Evolutionary conservation across 2,113 vertebrate genomes (phyloP).

Genomic region (Daphoenositta chrysoptera): DNA sequence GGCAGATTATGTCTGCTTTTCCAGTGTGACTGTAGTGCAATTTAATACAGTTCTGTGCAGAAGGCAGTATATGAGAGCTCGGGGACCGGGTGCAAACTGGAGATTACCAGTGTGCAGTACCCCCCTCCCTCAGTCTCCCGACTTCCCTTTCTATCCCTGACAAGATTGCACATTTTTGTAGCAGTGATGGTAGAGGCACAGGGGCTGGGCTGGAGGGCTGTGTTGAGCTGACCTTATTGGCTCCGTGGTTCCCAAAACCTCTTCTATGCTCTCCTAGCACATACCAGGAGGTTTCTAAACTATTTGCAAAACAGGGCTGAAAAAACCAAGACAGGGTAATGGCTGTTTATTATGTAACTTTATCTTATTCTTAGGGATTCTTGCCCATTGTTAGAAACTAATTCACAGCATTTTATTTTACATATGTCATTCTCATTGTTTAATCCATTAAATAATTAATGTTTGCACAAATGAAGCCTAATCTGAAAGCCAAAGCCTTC

Average conservation of each 20-base stretch:
- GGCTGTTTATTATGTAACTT: not conserved
- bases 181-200: not conserved
- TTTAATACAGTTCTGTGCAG: not conserved
- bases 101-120: not conserved
- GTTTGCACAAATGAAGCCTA: not conserved
- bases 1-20: not conserved
- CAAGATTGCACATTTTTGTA: not conserved
- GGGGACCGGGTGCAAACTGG: not conserved
- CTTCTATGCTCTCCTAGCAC: fast-evolving
- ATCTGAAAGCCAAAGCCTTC: not conserved
- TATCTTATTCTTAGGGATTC: not conserved
- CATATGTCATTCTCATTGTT: not conserved
- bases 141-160: not conserved
- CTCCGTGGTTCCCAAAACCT: not conserved
- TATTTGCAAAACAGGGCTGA: not conserved
- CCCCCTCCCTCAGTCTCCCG: not conserved
- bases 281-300: not conserved
- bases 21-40: not conserved
- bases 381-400: not conserved
- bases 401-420: not conserved
- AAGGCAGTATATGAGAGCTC: not conserved
- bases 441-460: not conserved
- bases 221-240: not conserved
- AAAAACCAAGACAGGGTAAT: not conserved
- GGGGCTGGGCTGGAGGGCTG: not conserved